Evolutionary conservation across 1,140 invertebrate genomes (phyloP).

Genomic region (Scaptomyza montana): DNA sequence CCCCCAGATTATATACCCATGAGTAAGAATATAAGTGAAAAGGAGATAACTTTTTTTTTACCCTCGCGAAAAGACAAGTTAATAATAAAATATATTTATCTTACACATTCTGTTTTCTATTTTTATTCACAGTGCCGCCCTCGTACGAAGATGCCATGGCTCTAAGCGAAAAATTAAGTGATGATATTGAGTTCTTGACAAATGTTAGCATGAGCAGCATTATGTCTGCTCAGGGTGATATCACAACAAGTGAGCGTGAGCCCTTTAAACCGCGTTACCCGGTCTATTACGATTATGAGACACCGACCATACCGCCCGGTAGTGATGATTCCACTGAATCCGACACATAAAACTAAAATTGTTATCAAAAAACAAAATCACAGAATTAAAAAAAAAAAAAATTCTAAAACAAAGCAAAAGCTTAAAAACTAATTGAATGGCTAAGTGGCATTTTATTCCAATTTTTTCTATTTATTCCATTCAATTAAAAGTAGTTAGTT

Average conservation of each 20-base stretch:
- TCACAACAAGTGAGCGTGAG: constrained; percentile 71
- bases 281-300: constrained; percentile 83
- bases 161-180: constrained; percentile 80
- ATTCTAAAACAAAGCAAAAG: constrained; percentile 38
- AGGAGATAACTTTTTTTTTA: background rate
- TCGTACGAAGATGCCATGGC: constrained; percentile 83
- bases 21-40: constrained; percentile 49
- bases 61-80: no score
- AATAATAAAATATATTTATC: background rate
- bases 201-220: constrained; percentile 83
- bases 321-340: constrained; percentile 83
- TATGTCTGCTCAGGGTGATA: constrained; percentile 74
- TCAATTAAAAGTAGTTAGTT: constrained; percentile 58
- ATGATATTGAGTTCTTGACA: constrained; percentile 77
- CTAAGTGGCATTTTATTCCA: constrained; percentile 73
- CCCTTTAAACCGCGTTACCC: constrained; percentile 82
- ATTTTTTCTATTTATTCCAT: constrained; percentile 61
- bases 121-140: constrained; percentile 65
- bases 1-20: constrained; percentile 82
- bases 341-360: constrained; percentile 67
- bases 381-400: constrained; percentile 25
- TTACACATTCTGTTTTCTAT: background rate
- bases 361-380: constrained; percentile 38
- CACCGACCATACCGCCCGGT: constrained; percentile 83
- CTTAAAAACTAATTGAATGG: constrained; percentile 61